Base-by-base conservation (phyloP, 2,113 vertebrate species). In the Emydocephalus ijimae region DNA sequence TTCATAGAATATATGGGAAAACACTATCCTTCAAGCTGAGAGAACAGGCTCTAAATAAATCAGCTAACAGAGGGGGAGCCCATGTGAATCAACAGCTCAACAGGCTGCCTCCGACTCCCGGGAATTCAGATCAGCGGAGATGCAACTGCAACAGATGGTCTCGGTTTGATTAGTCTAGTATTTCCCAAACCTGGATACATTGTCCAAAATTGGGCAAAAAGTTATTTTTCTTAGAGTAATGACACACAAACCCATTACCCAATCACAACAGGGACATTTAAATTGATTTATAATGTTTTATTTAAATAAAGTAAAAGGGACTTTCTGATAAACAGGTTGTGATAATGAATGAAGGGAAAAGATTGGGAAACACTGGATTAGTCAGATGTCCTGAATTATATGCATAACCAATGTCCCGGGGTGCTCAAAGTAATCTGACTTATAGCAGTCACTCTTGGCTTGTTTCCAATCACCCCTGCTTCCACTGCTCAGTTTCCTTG, bases 101-200 rank as follows among this genome's bases (percentile, higher is more conserved):
- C 48, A 54, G 48, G 48, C 18, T 88, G 57, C 48, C 39, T 7
- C 59, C 88, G 57, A 54, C 86, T 69, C 59, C 11, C 3, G 57
- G 86, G 91, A 39, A 8, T 88, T 92, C 55, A 29, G 86, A 92
- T 92, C 59, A 54, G 57, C 48, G 12, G 86, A 54, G 48, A 9
- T 34, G 9, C n/a, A 54, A 54, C n/a, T 69, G 45, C 57, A 92
- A 20, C 91, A 92, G 91, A 88, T 92, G 86, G 86, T 88, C 48
- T 43, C 39, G 21, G 86, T 88, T 69, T 69, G 91, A 54, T 88
- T 54, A 52, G 57, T 43, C 48, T 52, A 81, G 34, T 81, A 8
- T n/a, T 69, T 81, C 34, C 34, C 74, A 43, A 43, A 81, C 20
- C 64, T 6, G 26, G 14, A 5, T 69, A 69, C 34, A 34, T 69